Base-by-base conservation (phyloP, 2,888 invertebrate genomes). In the Parnassius apollo region DNA sequence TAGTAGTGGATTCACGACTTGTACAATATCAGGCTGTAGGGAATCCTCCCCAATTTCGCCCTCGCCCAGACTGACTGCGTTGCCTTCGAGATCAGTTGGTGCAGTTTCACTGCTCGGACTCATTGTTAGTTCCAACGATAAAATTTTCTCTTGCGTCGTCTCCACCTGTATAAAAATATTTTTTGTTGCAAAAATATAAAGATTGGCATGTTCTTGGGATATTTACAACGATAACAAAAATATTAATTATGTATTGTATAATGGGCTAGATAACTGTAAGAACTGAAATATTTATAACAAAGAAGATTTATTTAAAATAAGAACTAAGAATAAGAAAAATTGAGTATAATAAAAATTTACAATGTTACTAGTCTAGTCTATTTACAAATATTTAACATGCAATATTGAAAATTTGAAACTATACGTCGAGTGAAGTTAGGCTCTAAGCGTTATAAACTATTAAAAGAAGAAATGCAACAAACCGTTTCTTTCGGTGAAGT, bases 71-170 rank as follows among this genome's bases (percentile, higher is more conserved):
- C 84, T 82, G 68, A 86, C 77, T 42, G 65, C 72, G 74, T 85
- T 62, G 18, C 56, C 81, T 68, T 85, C 83, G 66, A 92, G 69
- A 68, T 88, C 76, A 63, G 88, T 72, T 49, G 93, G 88, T 64
- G 93, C 93, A 35, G 93, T 93, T 73, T 94, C 93, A 65, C 93
- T 93, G 74, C 93, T 81, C 71, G 94, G 91, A 87, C 94, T 91
- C 81, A 93, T 94, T 67, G 95, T 95, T 81, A 97, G 88, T 88
- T 97, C 97, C 86, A 97, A 89, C 64, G 97, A 97, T 88, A 97
- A 96, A 75, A 97, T 97, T 92, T 97, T 97, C 90, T 97, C 97
- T 88, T 96, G 96, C 68, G 97, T 95, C 67, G 97, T 97, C 93
- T 97, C 97, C 85, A 97, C 97, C 97, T 96, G 85, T 62, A 9